A percentile compares a stretch with the other conserved stretches of the same genome.
These are phyloP conservation scores for Psittacula cyanocephala DNA, from an alignment of 2,113 vertebrate species.

Conservation along the genomic window DNA sequence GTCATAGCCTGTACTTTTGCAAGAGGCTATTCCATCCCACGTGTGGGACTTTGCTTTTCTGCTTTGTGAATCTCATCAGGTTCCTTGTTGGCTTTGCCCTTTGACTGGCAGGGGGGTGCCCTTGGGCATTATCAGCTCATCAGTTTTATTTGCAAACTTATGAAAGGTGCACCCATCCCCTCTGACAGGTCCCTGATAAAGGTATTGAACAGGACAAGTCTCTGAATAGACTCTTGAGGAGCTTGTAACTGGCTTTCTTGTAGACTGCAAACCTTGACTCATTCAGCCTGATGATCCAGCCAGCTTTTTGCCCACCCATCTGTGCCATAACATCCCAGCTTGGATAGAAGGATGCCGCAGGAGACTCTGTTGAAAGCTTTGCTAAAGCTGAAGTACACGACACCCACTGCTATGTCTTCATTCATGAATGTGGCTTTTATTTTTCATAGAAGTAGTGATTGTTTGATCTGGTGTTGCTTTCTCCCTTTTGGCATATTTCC, in stretches of 20 bases:
- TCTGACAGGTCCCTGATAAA: neutral
- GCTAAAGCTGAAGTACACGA: neutral
- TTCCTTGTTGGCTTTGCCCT: neutral
- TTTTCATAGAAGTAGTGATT: neutral
- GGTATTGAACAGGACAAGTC: neutral
- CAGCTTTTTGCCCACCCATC: neutral
- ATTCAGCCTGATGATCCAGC: neutral
- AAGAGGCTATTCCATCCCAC: neutral
- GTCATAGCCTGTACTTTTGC: neutral
- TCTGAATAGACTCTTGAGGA: neutral
- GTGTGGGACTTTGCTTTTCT: neutral
- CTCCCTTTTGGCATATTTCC: neutral
- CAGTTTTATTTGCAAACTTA: neutral
- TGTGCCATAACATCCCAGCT: neutral
- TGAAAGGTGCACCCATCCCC: neutral
- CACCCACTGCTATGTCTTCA: fast-evolving
- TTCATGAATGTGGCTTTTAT: neutral
- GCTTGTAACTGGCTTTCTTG: neutral
- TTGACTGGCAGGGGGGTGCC: neutral
- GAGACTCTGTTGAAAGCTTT: neutral
- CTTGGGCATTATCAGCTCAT: neutral
- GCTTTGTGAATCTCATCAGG: neutral
- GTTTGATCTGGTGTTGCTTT: neutral
- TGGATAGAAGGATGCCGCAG: neutral
- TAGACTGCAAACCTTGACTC: neutral